These are phyloP conservation scores for Mercenaria mercenaria DNA, from an alignment of 1,140 invertebrate genomes.

Conservation along the genomic window DNA sequence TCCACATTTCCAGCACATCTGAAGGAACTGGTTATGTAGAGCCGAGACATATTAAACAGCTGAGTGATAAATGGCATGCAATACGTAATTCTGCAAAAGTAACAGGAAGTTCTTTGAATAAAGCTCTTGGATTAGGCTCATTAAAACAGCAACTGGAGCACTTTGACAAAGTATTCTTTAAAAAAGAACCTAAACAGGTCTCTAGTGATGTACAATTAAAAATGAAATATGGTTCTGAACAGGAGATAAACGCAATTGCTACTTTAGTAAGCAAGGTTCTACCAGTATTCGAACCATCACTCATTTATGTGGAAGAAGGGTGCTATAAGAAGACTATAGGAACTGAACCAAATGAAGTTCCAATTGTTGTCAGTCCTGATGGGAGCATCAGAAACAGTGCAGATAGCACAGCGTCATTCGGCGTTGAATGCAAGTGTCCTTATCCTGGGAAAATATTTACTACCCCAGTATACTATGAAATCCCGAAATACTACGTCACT, in stretches of 20 bases:
- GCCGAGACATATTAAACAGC: not conserved
- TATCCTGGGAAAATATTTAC: conserved; percentile 31
- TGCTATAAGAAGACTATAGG: not conserved
- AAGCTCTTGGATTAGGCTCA: conserved; percentile 7
- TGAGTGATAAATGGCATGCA: conserved; percentile 8
- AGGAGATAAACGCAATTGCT: conserved; percentile 31
- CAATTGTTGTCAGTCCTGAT: conserved; percentile 41
- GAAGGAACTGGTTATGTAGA: too few species aligned
- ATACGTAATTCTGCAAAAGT: conserved; percentile 20
- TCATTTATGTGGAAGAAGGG: conserved; percentile 40
- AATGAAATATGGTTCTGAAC: conserved; percentile 32
- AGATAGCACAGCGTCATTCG: not conserved
- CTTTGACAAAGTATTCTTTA: not conserved
- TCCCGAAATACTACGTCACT: conserved; percentile 48
- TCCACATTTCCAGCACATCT: not conserved
- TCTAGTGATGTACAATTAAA: not conserved
- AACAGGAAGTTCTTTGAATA: conserved; percentile 47
- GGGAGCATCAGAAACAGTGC: conserved; percentile 39
- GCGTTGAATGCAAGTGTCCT: conserved; percentile 63
- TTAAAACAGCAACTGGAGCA: conserved; percentile 19
- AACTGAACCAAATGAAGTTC: not conserved
- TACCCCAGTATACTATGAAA: conserved; percentile 40
- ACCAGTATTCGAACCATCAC: conserved; percentile 5
- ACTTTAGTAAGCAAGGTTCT: conserved; percentile 38
- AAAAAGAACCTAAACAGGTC: not conserved